Evolutionary conservation across 2,797 vertebrate species (phyloP), one percentile per base, ranked within the genome.

Genomic region (Dallia pectoralis): DNA sequence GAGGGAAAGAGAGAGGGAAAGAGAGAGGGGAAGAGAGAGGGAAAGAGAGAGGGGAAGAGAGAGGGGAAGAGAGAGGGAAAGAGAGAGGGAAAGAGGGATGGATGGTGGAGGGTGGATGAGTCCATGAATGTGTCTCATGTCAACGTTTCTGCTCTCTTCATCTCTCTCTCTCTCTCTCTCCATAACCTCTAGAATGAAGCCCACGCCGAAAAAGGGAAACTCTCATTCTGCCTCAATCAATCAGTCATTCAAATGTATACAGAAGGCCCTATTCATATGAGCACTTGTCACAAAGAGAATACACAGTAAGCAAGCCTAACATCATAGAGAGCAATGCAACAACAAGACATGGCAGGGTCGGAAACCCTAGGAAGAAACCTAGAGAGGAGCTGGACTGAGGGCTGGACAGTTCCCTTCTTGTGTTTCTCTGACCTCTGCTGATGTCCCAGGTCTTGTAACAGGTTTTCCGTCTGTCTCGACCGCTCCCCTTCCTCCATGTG

Each of bases 381-480:
- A 40, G 40, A 44, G 40, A 4, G 40, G 40, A 44, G 40, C 40
- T 11, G 40, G 9, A 44, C 40, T 44, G 40, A 44, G 40, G 40
- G 40, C 9, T 12, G 40, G 5, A 9, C 40, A 44, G 11, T 44
- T 12, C 3, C 14, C 12, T 44, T 44, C 40, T 14, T 30, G 59
- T 62, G 33, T 66, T 18, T 66, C 15, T 66, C 89, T 79, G 93
- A 98, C 97, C 97, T 97, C 93, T 98, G 96, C 85, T 98, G 97
- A 89, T 98, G 94, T 85, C 97, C 97, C 87, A 99, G 91, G 91
- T 99, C 96, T 89, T 94, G 94, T 70, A 99, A 90, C 87, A 99
- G 93, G 70, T 93, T 91, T 90, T 97, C 95, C 4, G 92, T 82
- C 7, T 94, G 95, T 88, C 91, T 96, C 92, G 96, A 96, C 85